Base-by-base conservation (phyloP, 2,113 vertebrate genomes). In the Zeus faber region DNA sequence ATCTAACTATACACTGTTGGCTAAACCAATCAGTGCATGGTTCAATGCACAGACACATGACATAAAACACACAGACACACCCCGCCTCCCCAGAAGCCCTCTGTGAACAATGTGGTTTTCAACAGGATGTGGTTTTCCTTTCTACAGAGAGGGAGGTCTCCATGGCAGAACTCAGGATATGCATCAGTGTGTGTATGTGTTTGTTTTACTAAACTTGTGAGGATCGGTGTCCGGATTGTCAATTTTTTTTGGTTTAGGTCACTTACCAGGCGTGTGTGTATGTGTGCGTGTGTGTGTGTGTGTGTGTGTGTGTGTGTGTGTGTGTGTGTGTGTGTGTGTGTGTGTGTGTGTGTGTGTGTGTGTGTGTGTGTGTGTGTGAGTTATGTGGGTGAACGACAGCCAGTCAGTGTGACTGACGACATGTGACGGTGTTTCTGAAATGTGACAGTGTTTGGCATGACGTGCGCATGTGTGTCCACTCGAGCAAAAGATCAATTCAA, bases 81-180 rank as follows among this genome's bases (percentile, higher is more conserved):
- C 33, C n/a, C 22, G 8, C 24, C 47, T 65, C 50, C 27, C 62
- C 24, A 39, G 47, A 56, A 65, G 33, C 52, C 7, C 5, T 39
- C 16, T 41, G 48, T 67, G 50, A 37, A 16, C n/a, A 18, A n/a
- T 7, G 21, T 41, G 70, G 52, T 40, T 72, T 67, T 59, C 25
- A 62, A 72, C 76, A 77, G 84, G 82, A 87, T 74, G 80, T 79
- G 77, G 65, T 48, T 52, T 59, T 54, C 33, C 27, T 60, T 11
- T 40, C 25, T 45, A 22, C 14, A 65, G 20, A 9, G 27, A 43
- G 11, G 31, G 16, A 22, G 47, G 17, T 22, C 22, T 35, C 24
- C 7, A 10, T 40, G 46, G 22, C 17, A 45, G 24, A 31, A 25
- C 1, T 1, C 40, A 67, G 48, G 29, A 58, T 56, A 16, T 54